Evolutionary conservation across 2,888 invertebrate species (phyloP).

Genomic region (Nomada flava): DNA sequence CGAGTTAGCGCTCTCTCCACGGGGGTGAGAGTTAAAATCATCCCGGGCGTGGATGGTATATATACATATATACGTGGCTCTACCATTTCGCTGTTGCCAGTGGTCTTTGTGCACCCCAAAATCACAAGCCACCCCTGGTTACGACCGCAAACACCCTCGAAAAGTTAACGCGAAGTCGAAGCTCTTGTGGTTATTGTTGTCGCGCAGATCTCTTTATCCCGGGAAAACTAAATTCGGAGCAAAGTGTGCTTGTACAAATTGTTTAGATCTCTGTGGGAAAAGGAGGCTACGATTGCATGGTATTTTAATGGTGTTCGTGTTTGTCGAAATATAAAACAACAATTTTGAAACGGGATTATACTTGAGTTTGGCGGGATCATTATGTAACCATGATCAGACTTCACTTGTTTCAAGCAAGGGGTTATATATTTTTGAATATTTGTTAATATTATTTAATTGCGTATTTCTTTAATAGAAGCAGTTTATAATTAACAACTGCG

Average conservation of each 20-base stretch:
- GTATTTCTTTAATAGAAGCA: too few species aligned
- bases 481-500: too few species aligned
- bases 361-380: too few species aligned
- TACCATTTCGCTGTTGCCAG: slow-evolving; percentile 48
- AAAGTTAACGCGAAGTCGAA: slow-evolving; percentile 59
- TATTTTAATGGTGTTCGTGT: slow-evolving; percentile 4
- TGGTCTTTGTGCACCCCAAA: slow-evolving; percentile 69
- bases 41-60: slow-evolving; percentile 61
- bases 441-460: too few species aligned
- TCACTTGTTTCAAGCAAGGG: too few species aligned
- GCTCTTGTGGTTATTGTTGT: slow-evolving; percentile 47
- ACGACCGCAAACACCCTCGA: slow-evolving; percentile 67
- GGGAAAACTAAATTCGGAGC: slow-evolving; percentile 37
- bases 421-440: too few species aligned
- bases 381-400: too few species aligned
- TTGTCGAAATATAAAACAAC: not conserved
- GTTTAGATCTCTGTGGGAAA: not conserved
- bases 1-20: slow-evolving; percentile 68
- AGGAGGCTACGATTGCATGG: not conserved
- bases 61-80: slow-evolving; percentile 28
- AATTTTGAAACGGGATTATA: too few species aligned
- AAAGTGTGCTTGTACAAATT: slow-evolving; percentile 39
- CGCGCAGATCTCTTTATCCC: slow-evolving; percentile 51
- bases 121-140: slow-evolving; percentile 73
- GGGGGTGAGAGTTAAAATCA: slow-evolving; percentile 64